Conservation (phyloP, 2,113 vertebrate species). For the Dromiciops gliroides region DNA sequence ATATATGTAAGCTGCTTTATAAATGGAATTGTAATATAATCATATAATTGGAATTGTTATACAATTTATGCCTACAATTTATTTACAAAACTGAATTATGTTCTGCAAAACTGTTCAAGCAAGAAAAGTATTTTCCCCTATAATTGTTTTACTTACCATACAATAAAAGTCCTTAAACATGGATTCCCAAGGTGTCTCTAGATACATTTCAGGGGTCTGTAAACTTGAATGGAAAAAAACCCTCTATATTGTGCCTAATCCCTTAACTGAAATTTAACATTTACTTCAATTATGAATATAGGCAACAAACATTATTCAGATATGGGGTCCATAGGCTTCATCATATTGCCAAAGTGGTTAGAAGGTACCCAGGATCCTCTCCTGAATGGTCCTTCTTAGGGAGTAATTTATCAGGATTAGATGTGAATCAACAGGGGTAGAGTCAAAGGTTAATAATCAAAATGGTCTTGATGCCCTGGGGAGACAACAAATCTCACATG, state of each 20-base stretch:
- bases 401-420: background rate
- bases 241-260: background rate
- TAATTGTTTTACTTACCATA: background rate
- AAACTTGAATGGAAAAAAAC: background rate
- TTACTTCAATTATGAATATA: background rate
- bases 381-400: background rate
- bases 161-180: background rate
- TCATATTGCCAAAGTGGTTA: background rate
- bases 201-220: background rate
- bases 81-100: constrained; percentile 15
- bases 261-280: background rate
- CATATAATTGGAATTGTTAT: background rate
- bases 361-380: background rate
- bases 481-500: background rate
- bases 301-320: background rate
- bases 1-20: background rate
- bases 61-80: no score
- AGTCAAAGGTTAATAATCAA: background rate
- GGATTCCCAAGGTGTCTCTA: background rate
- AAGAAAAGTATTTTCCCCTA: background rate
- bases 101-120: background rate
- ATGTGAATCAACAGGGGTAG: background rate
- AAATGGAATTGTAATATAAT: background rate
- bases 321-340: background rate
- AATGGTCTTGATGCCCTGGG: background rate